Conservation (phyloP, 2,113 vertebrate genomes). For the Chunga burmeisteri region DNA sequence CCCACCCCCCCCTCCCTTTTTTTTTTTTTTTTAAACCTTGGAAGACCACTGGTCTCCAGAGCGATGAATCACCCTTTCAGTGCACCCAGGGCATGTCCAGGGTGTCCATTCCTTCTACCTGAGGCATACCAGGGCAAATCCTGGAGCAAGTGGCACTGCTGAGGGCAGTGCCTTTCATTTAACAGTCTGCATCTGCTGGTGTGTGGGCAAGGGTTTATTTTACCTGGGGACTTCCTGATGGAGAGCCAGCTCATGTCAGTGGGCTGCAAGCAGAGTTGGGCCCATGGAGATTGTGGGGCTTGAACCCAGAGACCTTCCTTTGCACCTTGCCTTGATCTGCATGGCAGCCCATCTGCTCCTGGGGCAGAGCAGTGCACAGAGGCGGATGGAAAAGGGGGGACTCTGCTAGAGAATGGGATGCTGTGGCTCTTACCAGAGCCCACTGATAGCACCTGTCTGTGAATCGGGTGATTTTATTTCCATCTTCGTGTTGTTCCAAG, state of each 20-base stretch:
- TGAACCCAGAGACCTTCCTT: neutral
- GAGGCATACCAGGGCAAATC: neutral
- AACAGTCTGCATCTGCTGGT: neutral
- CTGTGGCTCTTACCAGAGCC: neutral
- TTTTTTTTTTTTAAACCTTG: neutral
- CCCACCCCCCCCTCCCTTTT: too few species aligned
- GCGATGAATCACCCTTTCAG: fast-evolving
- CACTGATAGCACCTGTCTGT: fast-evolving
- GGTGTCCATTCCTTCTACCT: neutral
- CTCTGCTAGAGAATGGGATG: neutral
- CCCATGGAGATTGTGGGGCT: neutral
- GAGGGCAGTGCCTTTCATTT: neutral
- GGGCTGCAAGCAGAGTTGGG: neutral
- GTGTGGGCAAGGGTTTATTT: neutral
- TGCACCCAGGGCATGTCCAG: neutral
- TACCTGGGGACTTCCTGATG: fast-evolving
- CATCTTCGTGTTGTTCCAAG: neutral
- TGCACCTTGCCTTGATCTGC: fast-evolving
- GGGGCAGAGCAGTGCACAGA: fast-evolving
- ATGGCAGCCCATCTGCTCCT: neutral
- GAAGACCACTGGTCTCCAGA: neutral
- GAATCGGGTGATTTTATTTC: neutral
- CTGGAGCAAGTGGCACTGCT: neutral
- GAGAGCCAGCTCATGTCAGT: neutral
- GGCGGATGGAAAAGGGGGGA: neutral